A percentile compares a stretch with the other conserved stretches of the same genome.
Conservation (phyloP, 2,888 invertebrate genomes). For the Parthenolecanium corni region DNA sequence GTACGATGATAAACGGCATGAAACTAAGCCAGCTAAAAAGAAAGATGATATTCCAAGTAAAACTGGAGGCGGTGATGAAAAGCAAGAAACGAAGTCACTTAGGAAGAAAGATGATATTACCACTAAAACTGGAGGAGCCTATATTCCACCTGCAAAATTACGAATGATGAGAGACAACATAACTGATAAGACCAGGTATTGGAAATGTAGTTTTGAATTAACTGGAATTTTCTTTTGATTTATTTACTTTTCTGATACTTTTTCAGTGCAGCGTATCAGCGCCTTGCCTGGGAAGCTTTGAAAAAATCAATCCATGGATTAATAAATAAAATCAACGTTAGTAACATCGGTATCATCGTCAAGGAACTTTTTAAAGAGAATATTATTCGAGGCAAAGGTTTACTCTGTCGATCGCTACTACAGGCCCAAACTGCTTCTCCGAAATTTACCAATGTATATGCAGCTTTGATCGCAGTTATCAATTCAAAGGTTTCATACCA, state of each 20-base stretch:
- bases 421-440: constrained; percentile 96
- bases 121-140: constrained; percentile 83
- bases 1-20: no score
- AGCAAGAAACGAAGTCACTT: constrained; percentile 4
- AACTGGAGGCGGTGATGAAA: not conserved
- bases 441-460: constrained; percentile 94
- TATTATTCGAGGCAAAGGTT: constrained; percentile 86
- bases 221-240: constrained; percentile 3
- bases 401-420: constrained; percentile 83
- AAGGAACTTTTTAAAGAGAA: constrained; percentile 87
- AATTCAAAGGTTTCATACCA: constrained; percentile 63
- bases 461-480: constrained; percentile 86
- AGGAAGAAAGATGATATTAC: constrained; percentile 36
- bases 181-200: constrained; percentile 68
- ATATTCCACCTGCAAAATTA: constrained; percentile 94
- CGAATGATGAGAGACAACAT: constrained; percentile 92
- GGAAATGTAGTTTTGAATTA: not conserved
- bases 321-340: constrained; percentile 94
- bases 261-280: constrained; percentile 77
- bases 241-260: constrained; percentile 29
- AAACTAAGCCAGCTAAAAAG: no score
- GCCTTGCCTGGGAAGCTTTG: constrained; percentile 95
- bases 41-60: no score
- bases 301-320: constrained; percentile 97
- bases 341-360: constrained; percentile 85